phyloP scores from a whole-genome alignment of 2,888 invertebrate species.

The Brenthis ino region DNA sequence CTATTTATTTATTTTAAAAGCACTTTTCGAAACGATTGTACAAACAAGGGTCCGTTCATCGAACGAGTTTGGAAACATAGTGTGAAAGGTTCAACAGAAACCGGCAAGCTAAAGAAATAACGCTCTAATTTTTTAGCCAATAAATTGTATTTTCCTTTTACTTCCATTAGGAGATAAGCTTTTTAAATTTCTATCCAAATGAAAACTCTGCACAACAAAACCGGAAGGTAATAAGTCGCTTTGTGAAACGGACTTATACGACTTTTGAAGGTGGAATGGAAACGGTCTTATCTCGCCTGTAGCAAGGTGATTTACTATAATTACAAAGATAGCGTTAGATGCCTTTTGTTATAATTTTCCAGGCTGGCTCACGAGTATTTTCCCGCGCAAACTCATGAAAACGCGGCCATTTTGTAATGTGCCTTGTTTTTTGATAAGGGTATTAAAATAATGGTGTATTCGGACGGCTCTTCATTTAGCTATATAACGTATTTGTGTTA shows the following conservation, averaged over 20 bases:
- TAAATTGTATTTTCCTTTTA: constrained; percentile 53
- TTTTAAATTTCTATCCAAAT: constrained; percentile 45
- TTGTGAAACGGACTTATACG: constrained; percentile 57
- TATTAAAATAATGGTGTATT: constrained; percentile 78
- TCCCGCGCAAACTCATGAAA: constrained; percentile 80
- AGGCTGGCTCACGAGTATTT: constrained; percentile 76
- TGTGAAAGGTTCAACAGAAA: constrained; percentile 61
- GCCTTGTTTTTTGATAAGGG: constrained; percentile 82
- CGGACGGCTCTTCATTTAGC: constrained; percentile 68
- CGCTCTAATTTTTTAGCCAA: constrained; percentile 34
- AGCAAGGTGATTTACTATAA: constrained; percentile 83
- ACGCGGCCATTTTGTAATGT: constrained; percentile 81
- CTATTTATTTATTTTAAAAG: constrained; percentile 36
- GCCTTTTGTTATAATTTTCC: constrained; percentile 83
- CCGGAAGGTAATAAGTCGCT: constrained; percentile 62
- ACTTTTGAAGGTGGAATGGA: constrained; percentile 61
- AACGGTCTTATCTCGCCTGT: constrained; percentile 78
- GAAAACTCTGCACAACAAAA: constrained; percentile 54
- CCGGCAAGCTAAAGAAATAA: constrained; percentile 29
- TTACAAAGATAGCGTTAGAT: constrained; percentile 83
- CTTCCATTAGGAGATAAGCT: constrained; percentile 51
- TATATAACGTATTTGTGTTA: constrained; percentile 62
- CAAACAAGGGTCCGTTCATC: constrained; percentile 74
- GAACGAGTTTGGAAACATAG: constrained; percentile 60
- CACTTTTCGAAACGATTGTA: constrained; percentile 71